Evolutionary conservation across 2,797 vertebrate species (phyloP).

Genomic region (Pangasius macronema): DNA sequence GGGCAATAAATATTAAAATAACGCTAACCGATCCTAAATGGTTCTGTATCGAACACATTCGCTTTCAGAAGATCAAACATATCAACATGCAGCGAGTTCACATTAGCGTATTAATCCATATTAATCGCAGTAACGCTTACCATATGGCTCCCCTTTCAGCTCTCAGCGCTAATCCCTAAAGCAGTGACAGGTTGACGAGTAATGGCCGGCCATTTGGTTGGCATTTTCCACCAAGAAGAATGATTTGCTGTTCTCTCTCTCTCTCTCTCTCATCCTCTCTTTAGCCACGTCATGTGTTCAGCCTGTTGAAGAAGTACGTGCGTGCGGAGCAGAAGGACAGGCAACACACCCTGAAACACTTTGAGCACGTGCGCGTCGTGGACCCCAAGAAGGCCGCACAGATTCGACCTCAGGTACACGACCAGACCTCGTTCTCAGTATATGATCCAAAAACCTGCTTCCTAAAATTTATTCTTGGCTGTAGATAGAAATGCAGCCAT

Average conservation of each 20-base stretch:
- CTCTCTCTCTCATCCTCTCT: not conserved
- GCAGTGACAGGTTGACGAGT: constrained; percentile 6
- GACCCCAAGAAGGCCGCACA: constrained; percentile 98
- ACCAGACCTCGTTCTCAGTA: not conserved
- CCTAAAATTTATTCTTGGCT: not conserved
- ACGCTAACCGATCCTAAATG: not conserved
- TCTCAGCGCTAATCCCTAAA: not conserved
- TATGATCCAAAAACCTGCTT: not conserved
- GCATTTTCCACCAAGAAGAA: not conserved
- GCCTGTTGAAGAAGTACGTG: constrained; percentile 94
- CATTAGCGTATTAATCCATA: constrained; percentile 32
- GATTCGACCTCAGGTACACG: constrained; percentile 89
- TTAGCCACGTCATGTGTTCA: constrained; percentile 92
- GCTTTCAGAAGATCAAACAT: not conserved
- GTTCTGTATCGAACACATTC: not conserved
- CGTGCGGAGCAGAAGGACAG: constrained; percentile 97
- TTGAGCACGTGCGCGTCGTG: constrained; percentile 92
- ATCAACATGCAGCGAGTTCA: constrained; percentile 4
- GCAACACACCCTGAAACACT: constrained; percentile 96
- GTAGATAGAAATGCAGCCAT: not conserved
- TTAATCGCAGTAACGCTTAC: not conserved
- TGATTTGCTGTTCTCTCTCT: not conserved
- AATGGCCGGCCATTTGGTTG: not conserved
- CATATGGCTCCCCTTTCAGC: constrained; percentile 6
- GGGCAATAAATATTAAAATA: not conserved